Evolutionary conservation across 2,797 vertebrate genomes (phyloP), one percentile per base, ranked within the genome.

Genomic region (Pseudopleuronectes americanus): DNA sequence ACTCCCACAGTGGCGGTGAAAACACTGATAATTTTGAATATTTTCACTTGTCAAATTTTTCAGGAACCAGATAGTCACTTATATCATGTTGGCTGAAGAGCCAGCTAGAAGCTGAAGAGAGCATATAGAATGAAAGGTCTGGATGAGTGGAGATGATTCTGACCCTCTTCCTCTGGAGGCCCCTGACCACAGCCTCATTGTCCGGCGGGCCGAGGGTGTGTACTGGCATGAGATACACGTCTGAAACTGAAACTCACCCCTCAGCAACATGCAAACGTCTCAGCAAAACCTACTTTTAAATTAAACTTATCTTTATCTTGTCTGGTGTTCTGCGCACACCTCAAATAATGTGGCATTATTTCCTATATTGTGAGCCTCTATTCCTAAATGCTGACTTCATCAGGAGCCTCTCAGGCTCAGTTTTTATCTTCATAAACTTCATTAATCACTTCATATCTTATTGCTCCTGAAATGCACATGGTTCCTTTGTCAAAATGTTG

Each of bases 221-320:
- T 66, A 26, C 71, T 61, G 67, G 76, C 56, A 53, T 86, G 84
- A 87, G 85, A 86, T 86, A 90, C 80, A 87, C 85, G 79, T 81
- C 83, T 62, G 2, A 77, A 63, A 57, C 76, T 56, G 78, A 84
- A 41, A 71, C 71, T 64, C 54, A 65, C 28, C 58, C 43, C 77
- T 36, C 68, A 75, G 65, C 72, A 63, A 59, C 10, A 26, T 74
- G 36, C 10, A 69, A 59, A 65, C 59, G 68, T 72, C 70, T 67
- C 66, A 71, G 31, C 45, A 71, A 64, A 74, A 61, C 23, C 56
- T 6, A 14, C 16, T 51, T 45, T 38, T 12, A 12, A 10, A 38
- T 13, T 12, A 1, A 12, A 3, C 12, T 38, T 38, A 38, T 38
- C 36, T 13, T 1, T 0, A 33, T 33, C 8, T 33, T 33, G 2